Evolutionary conservation across 2,888 invertebrate species (phyloP).

Genomic region (Agriopis marginaria): DNA sequence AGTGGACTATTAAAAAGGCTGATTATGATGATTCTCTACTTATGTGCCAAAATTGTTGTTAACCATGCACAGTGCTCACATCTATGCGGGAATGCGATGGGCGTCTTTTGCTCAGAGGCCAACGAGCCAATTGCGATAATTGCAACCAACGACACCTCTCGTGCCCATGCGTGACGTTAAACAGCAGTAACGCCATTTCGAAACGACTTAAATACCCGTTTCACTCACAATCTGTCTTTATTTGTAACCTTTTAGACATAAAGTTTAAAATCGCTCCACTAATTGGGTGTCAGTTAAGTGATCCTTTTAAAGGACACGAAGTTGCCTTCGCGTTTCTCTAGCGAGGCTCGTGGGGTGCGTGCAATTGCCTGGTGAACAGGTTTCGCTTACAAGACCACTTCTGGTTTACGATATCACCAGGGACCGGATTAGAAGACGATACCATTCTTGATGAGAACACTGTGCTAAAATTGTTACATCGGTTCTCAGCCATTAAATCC

Average conservation of each 20-base stretch:
- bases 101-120: constrained; percentile 79
- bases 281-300: constrained; percentile 53
- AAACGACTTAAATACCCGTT: constrained; percentile 61
- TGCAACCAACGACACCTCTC: constrained; percentile 81
- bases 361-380: constrained; percentile 77
- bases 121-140: constrained; percentile 85
- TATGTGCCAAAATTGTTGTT: no score
- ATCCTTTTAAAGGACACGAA: constrained; percentile 58
- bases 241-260: constrained; percentile 53
- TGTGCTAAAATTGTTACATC: constrained; percentile 78
- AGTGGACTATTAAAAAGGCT: no score
- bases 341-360: constrained; percentile 69
- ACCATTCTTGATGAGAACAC: constrained; percentile 78
- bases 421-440: constrained; percentile 83
- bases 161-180: constrained; percentile 80
- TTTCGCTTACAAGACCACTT: constrained; percentile 79
- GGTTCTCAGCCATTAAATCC: constrained; percentile 71
- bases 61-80: constrained; percentile 47
- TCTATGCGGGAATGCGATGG: constrained; percentile 69
- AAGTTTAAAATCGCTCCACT: constrained; percentile 59
- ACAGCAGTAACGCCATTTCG: constrained; percentile 55
- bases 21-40: no score
- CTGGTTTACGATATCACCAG: constrained; percentile 81
- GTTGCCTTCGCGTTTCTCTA: constrained; percentile 72
- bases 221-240: constrained; percentile 55